A percentile compares a stretch with the other conserved stretches of the same genome.
These are phyloP conservation scores for Amorpha juglandis DNA, from an alignment of 2,888 invertebrate species.

Conservation along the genomic window DNA sequence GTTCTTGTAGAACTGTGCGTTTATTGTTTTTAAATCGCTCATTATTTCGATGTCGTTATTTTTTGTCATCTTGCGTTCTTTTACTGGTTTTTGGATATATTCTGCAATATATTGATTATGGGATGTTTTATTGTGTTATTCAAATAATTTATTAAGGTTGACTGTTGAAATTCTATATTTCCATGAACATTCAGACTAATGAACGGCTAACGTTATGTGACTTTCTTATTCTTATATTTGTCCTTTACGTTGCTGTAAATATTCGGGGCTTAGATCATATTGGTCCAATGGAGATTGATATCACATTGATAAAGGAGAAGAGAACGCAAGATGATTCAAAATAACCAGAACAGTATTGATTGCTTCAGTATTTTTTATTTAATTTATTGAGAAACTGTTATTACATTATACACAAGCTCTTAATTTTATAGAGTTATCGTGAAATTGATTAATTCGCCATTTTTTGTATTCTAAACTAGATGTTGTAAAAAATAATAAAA, in stretches of 20 bases:
- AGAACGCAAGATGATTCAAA: constrained; percentile 23
- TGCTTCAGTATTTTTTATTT: constrained; percentile 50
- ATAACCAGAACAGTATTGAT: constrained; percentile 38
- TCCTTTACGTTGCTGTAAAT: background rate
- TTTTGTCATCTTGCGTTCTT: constrained; percentile 12
- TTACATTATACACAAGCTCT: constrained; percentile 54
- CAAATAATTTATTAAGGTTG: too few species aligned
- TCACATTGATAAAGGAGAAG: background rate
- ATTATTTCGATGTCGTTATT: constrained; percentile 14
- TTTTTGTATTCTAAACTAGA: constrained; percentile 47
- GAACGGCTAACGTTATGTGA: background rate
- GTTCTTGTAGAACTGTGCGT: constrained; percentile 25
- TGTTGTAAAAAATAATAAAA: constrained; percentile 42
- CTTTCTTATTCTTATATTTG: background rate
- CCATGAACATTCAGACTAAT: background rate
- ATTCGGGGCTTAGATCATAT: constrained; percentile 1
- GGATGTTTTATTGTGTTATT: too few species aligned
- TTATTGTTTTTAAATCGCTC: constrained; percentile 15
- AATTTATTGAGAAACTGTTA: constrained; percentile 42
- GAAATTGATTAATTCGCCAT: constrained; percentile 51
- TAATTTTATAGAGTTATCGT: constrained; percentile 34
- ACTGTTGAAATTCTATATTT: background rate
- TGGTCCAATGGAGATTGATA: constrained; percentile 7
- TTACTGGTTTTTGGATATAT: background rate
- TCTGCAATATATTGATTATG: background rate